phyloP scores from a whole-genome alignment of 2,888 invertebrate genomes.

The Strigamia maritima region DNA sequence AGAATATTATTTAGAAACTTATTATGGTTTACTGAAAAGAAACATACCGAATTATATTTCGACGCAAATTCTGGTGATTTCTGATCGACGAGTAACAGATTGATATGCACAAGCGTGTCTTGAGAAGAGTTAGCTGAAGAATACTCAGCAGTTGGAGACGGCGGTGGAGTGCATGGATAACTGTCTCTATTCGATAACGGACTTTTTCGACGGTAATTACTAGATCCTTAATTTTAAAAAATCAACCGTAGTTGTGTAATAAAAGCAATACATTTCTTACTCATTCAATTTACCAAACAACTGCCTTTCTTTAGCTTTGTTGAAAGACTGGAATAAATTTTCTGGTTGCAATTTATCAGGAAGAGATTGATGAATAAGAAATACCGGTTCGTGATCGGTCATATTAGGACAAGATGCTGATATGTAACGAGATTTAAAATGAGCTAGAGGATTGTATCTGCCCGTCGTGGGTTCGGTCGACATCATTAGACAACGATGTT shows the following conservation, averaged over 20 bases:
- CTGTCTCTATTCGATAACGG: conserved; percentile 9
- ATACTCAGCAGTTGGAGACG: conserved; percentile 58
- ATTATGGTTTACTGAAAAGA: no score
- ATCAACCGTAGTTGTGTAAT: neutral
- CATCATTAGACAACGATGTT: conserved; percentile 78
- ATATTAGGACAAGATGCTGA: conserved; percentile 82
- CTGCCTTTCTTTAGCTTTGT: conserved; percentile 32
- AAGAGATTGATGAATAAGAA: conserved; percentile 55
- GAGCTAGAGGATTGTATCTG: neutral
- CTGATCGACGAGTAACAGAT: conserved; percentile 64
- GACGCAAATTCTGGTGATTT: conserved; percentile 64
- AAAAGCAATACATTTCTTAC: neutral
- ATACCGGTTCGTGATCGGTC: conserved; percentile 49
- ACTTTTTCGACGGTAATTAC: neutral
- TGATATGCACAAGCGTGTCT: conserved; percentile 71
- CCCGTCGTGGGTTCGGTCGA: conserved; percentile 53
- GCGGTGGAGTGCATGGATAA: conserved; percentile 62
- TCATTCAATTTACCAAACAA: conserved; percentile 35
- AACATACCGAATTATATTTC: conserved; percentile 62
- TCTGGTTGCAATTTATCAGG: conserved; percentile 62
- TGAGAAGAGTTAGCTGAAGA: conserved; percentile 49
- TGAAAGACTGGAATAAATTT: conserved; percentile 52
- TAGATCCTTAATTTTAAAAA: neutral
- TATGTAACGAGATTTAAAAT: conserved; percentile 55
- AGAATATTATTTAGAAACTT: conserved; percentile 36